These are phyloP conservation scores for Hoplias malabaricus DNA, from an alignment of 2,113 vertebrate species.

Conservation along the genomic window DNA sequence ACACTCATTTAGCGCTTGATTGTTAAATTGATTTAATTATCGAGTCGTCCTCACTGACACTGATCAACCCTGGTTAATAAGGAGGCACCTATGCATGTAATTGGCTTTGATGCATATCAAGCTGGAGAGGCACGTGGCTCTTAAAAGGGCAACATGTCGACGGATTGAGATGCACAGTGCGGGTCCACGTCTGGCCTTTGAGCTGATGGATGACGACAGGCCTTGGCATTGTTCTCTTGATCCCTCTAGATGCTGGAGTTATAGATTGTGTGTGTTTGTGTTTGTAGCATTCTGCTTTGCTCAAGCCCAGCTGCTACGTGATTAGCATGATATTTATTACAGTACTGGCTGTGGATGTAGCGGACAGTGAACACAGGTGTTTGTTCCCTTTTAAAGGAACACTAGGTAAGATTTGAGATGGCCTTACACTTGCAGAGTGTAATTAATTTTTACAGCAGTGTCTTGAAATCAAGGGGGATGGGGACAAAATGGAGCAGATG, in stretches of 20 bases:
- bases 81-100: slow-evolving; percentile 55
- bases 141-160: slow-evolving; percentile 45
- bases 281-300: not conserved
- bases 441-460: no score
- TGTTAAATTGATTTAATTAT: slow-evolving; percentile 62
- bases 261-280: slow-evolving; percentile 17
- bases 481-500: no score
- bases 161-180: slow-evolving; percentile 15
- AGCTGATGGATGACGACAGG: slow-evolving; percentile 41
- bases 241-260: slow-evolving; percentile 13
- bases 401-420: no score
- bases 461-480: no score
- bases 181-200: slow-evolving; percentile 46
- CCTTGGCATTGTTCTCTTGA: slow-evolving; percentile 22
- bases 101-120: slow-evolving; percentile 56
- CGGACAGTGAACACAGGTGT: no score
- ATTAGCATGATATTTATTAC: not conserved
- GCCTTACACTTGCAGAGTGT: no score
- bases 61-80: slow-evolving; percentile 53
- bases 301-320: not conserved
- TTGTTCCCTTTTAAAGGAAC: no score
- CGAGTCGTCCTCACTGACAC: slow-evolving; percentile 52
- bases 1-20: slow-evolving; percentile 50
- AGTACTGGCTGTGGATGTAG: not conserved
- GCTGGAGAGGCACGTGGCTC: not conserved